phyloP scores from a whole-genome alignment of 2,888 invertebrate genomes.

The Acheta domesticus region DNA sequence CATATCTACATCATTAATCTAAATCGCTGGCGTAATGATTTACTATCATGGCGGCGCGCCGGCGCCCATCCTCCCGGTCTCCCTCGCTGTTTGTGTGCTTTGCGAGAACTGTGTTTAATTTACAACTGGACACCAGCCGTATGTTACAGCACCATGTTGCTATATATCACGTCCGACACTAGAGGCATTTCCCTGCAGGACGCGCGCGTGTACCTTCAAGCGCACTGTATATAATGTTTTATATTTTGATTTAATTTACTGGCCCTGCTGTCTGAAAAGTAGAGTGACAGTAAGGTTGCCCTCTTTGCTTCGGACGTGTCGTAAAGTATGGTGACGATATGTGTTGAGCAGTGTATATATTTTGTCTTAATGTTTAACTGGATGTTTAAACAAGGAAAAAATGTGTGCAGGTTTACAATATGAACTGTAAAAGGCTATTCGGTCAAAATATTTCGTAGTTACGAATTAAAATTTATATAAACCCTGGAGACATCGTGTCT shows the following conservation, averaged over 20 bases:
- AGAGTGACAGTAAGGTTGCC: no score
- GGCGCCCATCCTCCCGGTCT: not conserved
- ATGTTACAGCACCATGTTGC: not conserved
- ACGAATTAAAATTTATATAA: no score
- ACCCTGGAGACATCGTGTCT: no score
- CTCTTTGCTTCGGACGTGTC: no score
- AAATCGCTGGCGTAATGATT: not conserved
- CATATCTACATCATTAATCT: slow-evolving; percentile 7
- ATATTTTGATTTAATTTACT: slow-evolving; percentile 10
- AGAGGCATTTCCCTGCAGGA: not conserved
- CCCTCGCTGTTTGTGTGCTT: not conserved
- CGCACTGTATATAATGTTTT: not conserved
- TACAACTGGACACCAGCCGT: not conserved
- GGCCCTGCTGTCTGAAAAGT: not conserved
- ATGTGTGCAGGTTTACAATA: no score
- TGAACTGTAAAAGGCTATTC: no score
- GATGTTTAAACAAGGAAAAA: no score
- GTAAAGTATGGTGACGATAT: no score
- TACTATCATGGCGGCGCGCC: not conserved
- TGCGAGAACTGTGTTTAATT: slow-evolving; percentile 9
- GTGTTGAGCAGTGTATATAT: no score
- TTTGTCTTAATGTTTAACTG: no score
- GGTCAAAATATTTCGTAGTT: no score
- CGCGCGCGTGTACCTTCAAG: not conserved
- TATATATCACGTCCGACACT: not conserved